Base-by-base conservation (phyloP, 2,797 vertebrate genomes). In the Pangasius krempfi region DNA sequence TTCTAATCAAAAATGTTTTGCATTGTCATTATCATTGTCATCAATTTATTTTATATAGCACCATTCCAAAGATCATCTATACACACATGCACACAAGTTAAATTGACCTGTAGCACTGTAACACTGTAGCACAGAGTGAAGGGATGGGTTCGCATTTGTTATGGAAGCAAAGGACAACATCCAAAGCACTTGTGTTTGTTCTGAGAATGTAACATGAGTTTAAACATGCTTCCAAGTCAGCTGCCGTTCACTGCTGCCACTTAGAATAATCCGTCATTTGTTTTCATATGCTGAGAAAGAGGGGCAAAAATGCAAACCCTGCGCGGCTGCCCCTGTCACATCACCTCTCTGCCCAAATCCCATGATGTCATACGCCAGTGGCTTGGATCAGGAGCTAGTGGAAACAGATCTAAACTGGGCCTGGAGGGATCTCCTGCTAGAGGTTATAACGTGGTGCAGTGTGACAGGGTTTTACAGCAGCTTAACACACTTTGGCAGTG, bases 341-440 rank as follows among this genome's bases (percentile, higher is more conserved):
- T 90, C 91, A 90, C 73, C 58, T 76, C 47, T 82, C 47, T 86
- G 72, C 83, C 84, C 5, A 56, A 88, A 50, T 4, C 79, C 72
- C 40, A 68, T 88, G 89, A 90, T 88, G 91, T 90, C 86, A 92
- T 78, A 62, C 58, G 52, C 33, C 52, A 25, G 56, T 80, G 78
- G 76, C 83, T 68, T 80, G 90, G 91, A 92, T 92, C 84, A 91
- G 90, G 78, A 88, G 30, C 83, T 85, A 87, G 86, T 90, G 89
- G 90, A 92, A 91, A 91, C 84, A 78, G 79, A 84, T 86, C 90
- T 92, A 90, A 92, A 90, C 68, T 85, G 70, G 85, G 85, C 66
- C 87, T 73, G 40, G 80, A 54, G 68, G 87, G 87, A 81, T 89
- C 78, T 87, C 87, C 90, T 66, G 47, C 84, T 86, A 44, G 72